Conservation (phyloP, 2,888 invertebrate genomes). For the Apamea epomidion region DNA sequence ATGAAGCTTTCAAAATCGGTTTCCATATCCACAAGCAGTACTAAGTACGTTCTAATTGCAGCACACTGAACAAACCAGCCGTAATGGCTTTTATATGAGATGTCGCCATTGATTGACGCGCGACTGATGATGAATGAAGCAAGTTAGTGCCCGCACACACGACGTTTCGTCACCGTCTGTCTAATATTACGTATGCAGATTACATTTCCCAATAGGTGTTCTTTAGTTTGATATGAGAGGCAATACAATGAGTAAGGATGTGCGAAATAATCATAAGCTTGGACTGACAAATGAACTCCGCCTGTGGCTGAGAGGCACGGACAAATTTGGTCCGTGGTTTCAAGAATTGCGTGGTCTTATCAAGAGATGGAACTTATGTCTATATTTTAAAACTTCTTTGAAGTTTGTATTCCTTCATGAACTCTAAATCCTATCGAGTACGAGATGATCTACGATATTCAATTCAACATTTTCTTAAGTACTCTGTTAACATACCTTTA, state of each 20-base stretch:
- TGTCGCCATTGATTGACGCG: not conserved
- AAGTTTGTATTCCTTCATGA: not conserved
- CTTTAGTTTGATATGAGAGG: not conserved
- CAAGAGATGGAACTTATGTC: not conserved
- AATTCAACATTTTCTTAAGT: not conserved
- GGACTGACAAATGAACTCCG: not conserved
- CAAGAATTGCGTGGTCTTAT: not conserved
- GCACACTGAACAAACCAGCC: not conserved
- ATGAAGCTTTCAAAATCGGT: not conserved
- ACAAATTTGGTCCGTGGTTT: not conserved
- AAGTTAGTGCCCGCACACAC: not conserved
- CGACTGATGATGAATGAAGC: slow-evolving; percentile 17
- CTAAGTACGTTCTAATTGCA: not conserved
- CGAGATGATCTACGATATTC: not conserved
- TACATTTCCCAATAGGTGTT: not conserved
- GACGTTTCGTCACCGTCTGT: not conserved
- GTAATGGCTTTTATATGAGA: slow-evolving; percentile 10
- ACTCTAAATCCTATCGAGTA: not conserved
- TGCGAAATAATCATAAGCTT: not conserved
- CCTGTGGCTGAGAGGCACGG: not conserved
- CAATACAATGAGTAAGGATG: not conserved
- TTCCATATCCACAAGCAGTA: not conserved
- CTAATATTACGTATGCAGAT: not conserved
- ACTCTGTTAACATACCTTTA: too few relatives aligned
- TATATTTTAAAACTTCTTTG: not conserved